These are phyloP conservation scores for Agrilus biguttatus DNA, from an alignment of 2,888 invertebrate genomes.

Conservation along the genomic window DNA sequence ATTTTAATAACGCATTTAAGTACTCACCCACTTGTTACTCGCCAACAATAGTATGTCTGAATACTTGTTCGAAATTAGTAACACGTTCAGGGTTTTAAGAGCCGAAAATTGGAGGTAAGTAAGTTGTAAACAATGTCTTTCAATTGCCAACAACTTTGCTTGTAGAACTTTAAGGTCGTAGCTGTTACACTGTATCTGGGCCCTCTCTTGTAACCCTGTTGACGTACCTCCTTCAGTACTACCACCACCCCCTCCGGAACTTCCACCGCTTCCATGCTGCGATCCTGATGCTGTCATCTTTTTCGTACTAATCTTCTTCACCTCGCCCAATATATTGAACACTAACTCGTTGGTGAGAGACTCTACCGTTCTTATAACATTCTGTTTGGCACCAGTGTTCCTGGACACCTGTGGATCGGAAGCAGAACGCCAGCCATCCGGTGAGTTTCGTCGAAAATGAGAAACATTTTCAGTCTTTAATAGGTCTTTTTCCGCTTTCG, in stretches of 20 bases:
- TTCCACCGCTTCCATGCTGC: slow-evolving; percentile 6
- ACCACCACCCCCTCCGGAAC: too few species aligned
- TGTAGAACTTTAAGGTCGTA: slow-evolving; percentile 21
- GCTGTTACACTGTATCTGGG: slow-evolving; percentile 10
- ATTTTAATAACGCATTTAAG: background rate
- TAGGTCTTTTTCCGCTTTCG: slow-evolving; percentile 25
- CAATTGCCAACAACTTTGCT: slow-evolving; percentile 30
- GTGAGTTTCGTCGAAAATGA: slow-evolving; percentile 12
- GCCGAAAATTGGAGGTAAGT: slow-evolving; percentile 40
- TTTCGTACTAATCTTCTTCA: slow-evolving; percentile 30
- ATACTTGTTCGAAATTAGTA: slow-evolving; percentile 38
- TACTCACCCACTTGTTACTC: slow-evolving; percentile 2
- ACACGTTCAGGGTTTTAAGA: slow-evolving; percentile 36
- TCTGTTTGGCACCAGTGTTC: slow-evolving; percentile 6
- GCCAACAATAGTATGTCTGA: slow-evolving; percentile 37
- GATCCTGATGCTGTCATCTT: slow-evolving; percentile 13
- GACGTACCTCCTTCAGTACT: slow-evolving; percentile 5
- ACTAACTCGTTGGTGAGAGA: slow-evolving; percentile 36
- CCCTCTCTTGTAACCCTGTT: slow-evolving; percentile 11
- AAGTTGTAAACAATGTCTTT: slow-evolving; percentile 33
- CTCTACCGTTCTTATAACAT: slow-evolving; percentile 28
- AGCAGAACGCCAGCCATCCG: slow-evolving; percentile 16
- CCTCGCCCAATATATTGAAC: slow-evolving; percentile 36
- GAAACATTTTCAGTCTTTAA: slow-evolving; percentile 16
- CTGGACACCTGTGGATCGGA: slow-evolving; percentile 22